These are phyloP conservation scores for Passerculus sandwichensis DNA, from an alignment of 2,797 vertebrate species.

Conservation along the genomic window DNA sequence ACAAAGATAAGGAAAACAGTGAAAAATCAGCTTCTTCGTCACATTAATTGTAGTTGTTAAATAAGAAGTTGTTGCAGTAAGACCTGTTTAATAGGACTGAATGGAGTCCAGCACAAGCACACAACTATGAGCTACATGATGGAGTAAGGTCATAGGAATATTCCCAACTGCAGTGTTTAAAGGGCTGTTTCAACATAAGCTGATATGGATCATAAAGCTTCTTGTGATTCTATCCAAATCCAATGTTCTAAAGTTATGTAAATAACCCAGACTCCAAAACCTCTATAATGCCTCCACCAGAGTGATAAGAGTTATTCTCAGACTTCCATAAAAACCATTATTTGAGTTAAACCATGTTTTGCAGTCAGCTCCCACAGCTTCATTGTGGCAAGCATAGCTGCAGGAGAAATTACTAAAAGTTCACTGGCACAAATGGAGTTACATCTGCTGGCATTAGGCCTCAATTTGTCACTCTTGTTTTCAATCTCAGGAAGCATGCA, in stretches of 20 bases:
- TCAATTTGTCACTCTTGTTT: constrained; percentile 38
- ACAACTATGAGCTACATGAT: background rate
- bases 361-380: background rate
- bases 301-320: background rate
- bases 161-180: background rate
- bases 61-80: background rate
- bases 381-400: background rate
- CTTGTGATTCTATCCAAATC: background rate
- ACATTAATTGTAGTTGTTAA: background rate
- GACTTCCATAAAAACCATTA: background rate
- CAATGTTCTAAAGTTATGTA: background rate
- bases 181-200: background rate
- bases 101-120: background rate
- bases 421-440: constrained; percentile 10
- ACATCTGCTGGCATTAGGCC: constrained; percentile 18
- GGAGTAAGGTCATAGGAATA: background rate
- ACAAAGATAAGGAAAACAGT: background rate
- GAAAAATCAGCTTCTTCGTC: background rate
- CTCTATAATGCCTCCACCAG: background rate
- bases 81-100: background rate
- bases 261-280: background rate
- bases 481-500: background rate
- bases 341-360: background rate
- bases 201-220: background rate
- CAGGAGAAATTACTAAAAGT: background rate